Base-by-base conservation (phyloP, 2,797 vertebrate genomes). In the Eutrigla gurnardus region DNA sequence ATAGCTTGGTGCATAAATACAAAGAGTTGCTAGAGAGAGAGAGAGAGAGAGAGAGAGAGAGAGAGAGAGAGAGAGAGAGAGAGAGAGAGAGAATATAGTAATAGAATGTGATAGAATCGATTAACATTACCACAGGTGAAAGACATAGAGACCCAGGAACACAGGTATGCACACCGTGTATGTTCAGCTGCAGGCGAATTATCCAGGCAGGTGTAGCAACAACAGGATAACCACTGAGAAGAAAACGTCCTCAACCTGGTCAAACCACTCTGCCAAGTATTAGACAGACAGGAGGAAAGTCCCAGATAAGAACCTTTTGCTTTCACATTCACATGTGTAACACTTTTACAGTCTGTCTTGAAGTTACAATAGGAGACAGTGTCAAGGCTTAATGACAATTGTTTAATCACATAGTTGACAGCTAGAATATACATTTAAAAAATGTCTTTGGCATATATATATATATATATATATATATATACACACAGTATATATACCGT, bases 261-360 rank as follows among this genome's bases (percentile, higher is more conserved):
- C 58, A 52, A 79, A 80, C 62, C 58, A 62, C 59, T 67, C 37
- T 64, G 57, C 3, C 36, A 67, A 53, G 57, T 11, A 14, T 4
- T 47, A 4, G 5, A 55, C 10, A 11, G 33, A 60, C n/a, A 40
- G 10, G 67, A 54, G 37, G 63, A 49, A 91, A 76, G 73, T 83
- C 62, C 75, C 77, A 57, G 5, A 74, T 15, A 25, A 65, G 1
- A 32, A 4, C 4, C 61, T 89, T 92, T 91, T 76, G 32, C 88
- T 91, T 92, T 93, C 90, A 86, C 59, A 52, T 86, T 73, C 11
- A 7, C 18, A 60, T 60, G 13, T 18, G 18, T 36, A 50, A 39
- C 7, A 1, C 6, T 25, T 46, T 25, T n/a, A 10, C 4, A 5
- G 1, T 11, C 2, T 42, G 9, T 39, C 32, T n/a, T 40, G 4